A percentile compares a stretch with the other conserved stretches of the same genome.
These are phyloP conservation scores for Hanleya hanleyi DNA, from an alignment of 2,888 invertebrate species.

Conservation along the genomic window DNA sequence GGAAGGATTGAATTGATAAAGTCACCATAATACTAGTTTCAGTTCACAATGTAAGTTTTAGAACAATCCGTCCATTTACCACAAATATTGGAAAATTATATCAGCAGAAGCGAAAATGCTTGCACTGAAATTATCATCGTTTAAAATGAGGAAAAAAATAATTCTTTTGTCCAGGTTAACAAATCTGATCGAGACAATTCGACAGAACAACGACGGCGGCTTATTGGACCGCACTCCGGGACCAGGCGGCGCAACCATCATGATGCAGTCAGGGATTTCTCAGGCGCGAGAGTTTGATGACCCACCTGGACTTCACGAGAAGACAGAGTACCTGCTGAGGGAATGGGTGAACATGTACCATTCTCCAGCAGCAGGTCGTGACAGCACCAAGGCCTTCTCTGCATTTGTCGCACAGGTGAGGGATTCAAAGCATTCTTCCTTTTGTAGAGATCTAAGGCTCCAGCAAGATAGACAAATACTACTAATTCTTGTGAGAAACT, in stretches of 20 bases:
- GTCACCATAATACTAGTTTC: too few species aligned
- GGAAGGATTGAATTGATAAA: too few species aligned
- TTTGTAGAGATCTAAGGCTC: neutral
- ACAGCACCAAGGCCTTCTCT: constrained; percentile 86
- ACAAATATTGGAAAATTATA: too few species aligned
- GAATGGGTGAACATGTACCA: constrained; percentile 97
- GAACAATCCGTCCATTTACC: too few species aligned
- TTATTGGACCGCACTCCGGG: constrained; percentile 85
- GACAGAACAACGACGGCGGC: constrained; percentile 82
- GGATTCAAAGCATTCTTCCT: constrained; percentile 3
- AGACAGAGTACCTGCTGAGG: constrained; percentile 92
- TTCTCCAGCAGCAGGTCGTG: constrained; percentile 76
- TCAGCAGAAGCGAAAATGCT: too few species aligned
- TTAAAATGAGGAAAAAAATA: too few species aligned
- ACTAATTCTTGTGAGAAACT: too few species aligned
- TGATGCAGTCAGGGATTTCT: constrained; percentile 93
- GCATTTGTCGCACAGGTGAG: constrained; percentile 87
- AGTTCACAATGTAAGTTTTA: too few species aligned
- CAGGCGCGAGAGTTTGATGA: constrained; percentile 88
- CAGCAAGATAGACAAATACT: too few species aligned
- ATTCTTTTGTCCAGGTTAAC: too few species aligned
- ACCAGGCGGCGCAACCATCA: constrained; percentile 75
- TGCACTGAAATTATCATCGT: too few species aligned
- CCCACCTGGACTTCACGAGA: constrained; percentile 94
- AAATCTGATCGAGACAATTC: constrained; percentile 86